Percentiles rank a stretch among this genome's conserved stretches.
Evolutionary conservation across 2,113 vertebrate genomes (phyloP).

Genomic region (Rhinogobius similis): DNA sequence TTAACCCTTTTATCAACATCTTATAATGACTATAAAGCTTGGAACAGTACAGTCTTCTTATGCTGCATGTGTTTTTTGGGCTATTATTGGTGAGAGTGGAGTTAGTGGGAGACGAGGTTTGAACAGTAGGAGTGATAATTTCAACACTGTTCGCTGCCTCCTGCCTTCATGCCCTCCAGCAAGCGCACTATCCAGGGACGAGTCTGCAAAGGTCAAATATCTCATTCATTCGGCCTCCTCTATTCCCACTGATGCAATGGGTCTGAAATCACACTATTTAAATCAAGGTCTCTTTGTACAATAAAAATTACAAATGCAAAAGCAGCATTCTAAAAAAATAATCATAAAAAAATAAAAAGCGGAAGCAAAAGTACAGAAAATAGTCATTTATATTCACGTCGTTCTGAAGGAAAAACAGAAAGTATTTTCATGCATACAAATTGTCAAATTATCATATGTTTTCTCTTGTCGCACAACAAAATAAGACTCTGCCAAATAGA

Average conservation of each 20-base stretch:
- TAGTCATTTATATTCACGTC: background rate
- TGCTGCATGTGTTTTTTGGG: constrained; percentile 45
- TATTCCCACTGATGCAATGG: constrained; percentile 66
- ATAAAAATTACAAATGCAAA: constrained; percentile 45
- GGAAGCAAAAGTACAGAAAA: constrained; percentile 5
- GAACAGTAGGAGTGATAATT: constrained; percentile 71
- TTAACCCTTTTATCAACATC: background rate
- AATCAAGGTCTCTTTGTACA: constrained; percentile 56
- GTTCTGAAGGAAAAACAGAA: constrained; percentile 2
- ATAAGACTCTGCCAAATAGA: background rate
- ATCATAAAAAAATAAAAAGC: background rate
- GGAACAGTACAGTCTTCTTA: background rate
- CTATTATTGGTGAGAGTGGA: constrained; percentile 66
- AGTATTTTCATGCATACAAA: background rate
- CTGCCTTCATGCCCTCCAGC: constrained; percentile 64
- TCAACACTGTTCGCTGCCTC: constrained; percentile 61
- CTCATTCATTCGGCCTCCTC: constrained; percentile 65
- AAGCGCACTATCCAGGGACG: constrained; percentile 73
- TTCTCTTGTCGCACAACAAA: background rate
- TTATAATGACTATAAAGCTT: background rate
- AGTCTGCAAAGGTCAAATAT: constrained; percentile 76
- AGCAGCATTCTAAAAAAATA: constrained; percentile 21
- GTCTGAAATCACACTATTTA: constrained; percentile 63
- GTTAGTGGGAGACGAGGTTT: constrained; percentile 60
- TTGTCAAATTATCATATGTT: background rate